Percentiles rank a stretch among this genome's conserved stretches.
phyloP scores from a whole-genome alignment of 2,888 invertebrate species.

The Suillia variegata region DNA sequence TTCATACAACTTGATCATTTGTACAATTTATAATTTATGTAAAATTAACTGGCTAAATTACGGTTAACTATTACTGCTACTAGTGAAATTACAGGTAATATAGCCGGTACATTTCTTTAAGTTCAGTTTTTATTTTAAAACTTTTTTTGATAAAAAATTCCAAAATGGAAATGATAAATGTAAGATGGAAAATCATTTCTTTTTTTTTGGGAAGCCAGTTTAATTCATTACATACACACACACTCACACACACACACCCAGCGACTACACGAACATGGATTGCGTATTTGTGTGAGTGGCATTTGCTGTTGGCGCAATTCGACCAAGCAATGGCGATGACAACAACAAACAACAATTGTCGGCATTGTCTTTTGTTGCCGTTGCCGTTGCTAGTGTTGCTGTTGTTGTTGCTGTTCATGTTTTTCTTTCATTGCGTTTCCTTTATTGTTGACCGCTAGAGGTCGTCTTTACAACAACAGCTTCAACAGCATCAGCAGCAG shows the following conservation, averaged over 20 bases:
- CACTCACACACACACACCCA: neutral
- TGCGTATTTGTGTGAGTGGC: conserved; percentile 15
- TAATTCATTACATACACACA: conserved; percentile 6
- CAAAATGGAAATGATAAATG: no score
- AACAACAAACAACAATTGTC: conserved; percentile 33
- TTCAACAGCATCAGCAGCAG: conserved; percentile 6
- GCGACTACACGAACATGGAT: neutral
- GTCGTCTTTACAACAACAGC: conserved; percentile 10
- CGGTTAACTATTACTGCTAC: no score
- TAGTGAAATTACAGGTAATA: no score
- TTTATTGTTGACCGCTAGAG: conserved; percentile 16
- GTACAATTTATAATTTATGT: no score
- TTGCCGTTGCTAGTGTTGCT: conserved; percentile 27
- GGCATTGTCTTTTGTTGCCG: conserved; percentile 46
- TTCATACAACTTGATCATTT: no score
- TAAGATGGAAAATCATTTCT: no score
- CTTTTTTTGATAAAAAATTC: no score
- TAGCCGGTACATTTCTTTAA: no score
- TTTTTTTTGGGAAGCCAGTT: neutral
- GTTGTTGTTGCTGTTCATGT: conserved; percentile 8
- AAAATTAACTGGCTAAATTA: no score
- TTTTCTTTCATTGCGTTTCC: conserved; percentile 25
- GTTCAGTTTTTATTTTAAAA: no score
- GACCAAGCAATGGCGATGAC: neutral
- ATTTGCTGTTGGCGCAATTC: conserved; percentile 19